Evolutionary conservation across 1,140 invertebrate genomes (phyloP).

Genomic region (Dolichoris vasculosae): DNA sequence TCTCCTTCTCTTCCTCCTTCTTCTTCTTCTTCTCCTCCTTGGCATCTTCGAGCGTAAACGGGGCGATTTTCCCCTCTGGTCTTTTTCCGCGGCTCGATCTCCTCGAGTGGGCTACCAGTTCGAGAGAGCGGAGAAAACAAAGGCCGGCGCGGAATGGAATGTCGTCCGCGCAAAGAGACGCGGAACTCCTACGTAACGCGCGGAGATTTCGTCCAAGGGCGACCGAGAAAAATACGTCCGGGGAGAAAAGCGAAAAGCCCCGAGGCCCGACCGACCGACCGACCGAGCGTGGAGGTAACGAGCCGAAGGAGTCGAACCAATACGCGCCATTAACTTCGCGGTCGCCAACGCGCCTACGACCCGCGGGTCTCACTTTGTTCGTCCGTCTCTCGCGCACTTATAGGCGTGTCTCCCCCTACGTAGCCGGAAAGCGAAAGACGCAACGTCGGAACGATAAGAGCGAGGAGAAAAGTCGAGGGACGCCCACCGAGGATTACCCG

Average conservation of each 20-base stretch:
- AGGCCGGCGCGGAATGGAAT: conserved; percentile 19
- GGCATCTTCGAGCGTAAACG: too few relatives aligned
- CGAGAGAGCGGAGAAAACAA: conserved; percentile 34
- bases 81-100: not conserved
- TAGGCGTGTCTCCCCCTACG: too few relatives aligned
- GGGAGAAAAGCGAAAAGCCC: too few relatives aligned
- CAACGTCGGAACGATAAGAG: too few relatives aligned
- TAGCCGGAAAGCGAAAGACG: too few relatives aligned
- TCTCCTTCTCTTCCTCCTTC: too few relatives aligned
- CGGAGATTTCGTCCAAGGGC: not conserved
- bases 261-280: not conserved
- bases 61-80: not conserved
- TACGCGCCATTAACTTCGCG: conserved; percentile 35
- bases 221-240: not conserved
- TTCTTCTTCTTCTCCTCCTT: too few relatives aligned
- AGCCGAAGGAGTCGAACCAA: conserved; percentile 1
- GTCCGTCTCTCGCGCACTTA: too few relatives aligned
- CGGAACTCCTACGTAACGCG: not conserved
- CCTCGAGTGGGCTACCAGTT: conserved; percentile 3
- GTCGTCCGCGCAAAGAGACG: not conserved
- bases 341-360: not conserved
- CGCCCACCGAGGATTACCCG: too few relatives aligned
- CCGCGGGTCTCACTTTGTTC: too few relatives aligned
- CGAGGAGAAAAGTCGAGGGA: too few relatives aligned
- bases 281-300: not conserved